Base-by-base conservation (phyloP, 2,888 invertebrate species). In the Girardia tigrina region DNA sequence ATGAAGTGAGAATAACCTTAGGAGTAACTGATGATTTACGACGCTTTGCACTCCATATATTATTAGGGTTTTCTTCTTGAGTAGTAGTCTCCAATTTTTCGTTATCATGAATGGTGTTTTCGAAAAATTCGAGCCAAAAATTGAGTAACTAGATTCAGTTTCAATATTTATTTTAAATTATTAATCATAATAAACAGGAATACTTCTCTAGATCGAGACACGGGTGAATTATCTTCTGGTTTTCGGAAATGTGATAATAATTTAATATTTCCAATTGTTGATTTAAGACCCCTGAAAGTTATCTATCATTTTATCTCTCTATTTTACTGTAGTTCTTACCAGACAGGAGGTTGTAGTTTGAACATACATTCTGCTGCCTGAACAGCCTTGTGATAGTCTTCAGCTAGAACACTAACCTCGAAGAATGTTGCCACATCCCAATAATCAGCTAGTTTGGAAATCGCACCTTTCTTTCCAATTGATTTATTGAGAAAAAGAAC, bases 391-490 rank as follows among this genome's bases (percentile, higher is more conserved):
- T 90, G 88, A 83, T 94, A 97, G 84, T 98, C 94, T 84, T 95
- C 93, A 0, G 94, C 94, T 29, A 98, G 86, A 0, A 98, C 95
- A 71, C 94, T 94, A 79, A 97, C 95, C 86, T 95, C 95, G 84
- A 97, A 95, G 87, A 93, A 98, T 0, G 93, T 95, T 0, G 95
- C 95, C 16, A 98, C 95, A 84, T 95, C 95, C 98, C 98, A 98
- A 82, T 98, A 98, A 83, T 98, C 95, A 80, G 90, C 90, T 26
- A 98, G 86, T 0, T 92, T 91, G 0, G 90, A 89, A 28, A 98
- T 85, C 82, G 92, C 93, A 70, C 98, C 98, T 83, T 98, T 98
- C 82, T 94, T 91, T 0, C 98, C 98, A 81, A 98, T 95, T 77
- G 97, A 86, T 85, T 94, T 94, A 84, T 97, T 98, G 78, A 98